Evolutionary conservation across 2,888 invertebrate genomes (phyloP), one percentile per base, ranked within the genome.

Genomic region (Myathropa florea): DNA sequence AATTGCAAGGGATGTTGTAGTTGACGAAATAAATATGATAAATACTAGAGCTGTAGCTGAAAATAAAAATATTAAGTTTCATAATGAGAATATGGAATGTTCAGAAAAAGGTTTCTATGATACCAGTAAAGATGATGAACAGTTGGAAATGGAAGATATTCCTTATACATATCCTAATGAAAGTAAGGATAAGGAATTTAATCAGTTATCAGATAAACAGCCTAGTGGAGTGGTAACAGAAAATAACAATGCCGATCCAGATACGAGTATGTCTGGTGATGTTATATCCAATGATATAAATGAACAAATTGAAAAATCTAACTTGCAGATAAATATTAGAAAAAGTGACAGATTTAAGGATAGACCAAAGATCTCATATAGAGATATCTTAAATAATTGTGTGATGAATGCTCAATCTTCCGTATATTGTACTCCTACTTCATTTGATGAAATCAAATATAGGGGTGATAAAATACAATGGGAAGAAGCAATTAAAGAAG

Each of bases 1-100:
- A 28, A 81, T 89, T 67, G 91, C 88, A 14, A 89, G 91, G 79
- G 91, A 92, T 81, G 90, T 91, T 26, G 89, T 91, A 61, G 79
- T 91, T 39, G 91, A 91, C 83, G 91, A 91, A 88, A 86, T 68
- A 46, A 89, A 90, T 88, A 90, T 89, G 80, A n/a, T 88, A 46
- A 18, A 46, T 46, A 18, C 18, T n/a, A n/a, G n/a, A n/a, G n/a
- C n/a, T 14, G 46, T 46, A n/a, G 46, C 12, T 46, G 46, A 46
- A n/a, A 4, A 7, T 28, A 28, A 28, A 7, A 28, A 28, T 28
- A 28, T 28, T 28, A 28, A 28, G 28, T 28, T 28, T 28, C 28
- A 28, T 28, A 28, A 28, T 28, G 28, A 28, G 6, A 28, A 28
- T 28, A 28, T 28, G 28, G 28, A 28, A 28, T 28, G 28, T 28